Conservation (phyloP, 2,113 vertebrate species). For the Tretioscincus oriximinensis region DNA sequence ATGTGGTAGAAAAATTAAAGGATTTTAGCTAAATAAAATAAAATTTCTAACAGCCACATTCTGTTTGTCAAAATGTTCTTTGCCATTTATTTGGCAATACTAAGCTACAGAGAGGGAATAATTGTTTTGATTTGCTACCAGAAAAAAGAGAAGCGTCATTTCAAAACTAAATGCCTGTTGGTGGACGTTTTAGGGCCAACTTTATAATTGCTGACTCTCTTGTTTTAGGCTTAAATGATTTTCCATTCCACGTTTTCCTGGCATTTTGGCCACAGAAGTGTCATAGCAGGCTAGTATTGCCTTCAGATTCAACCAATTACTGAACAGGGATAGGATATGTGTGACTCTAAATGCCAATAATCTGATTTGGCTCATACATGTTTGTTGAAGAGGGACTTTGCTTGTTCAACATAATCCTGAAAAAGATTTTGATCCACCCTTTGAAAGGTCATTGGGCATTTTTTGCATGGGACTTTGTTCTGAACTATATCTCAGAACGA, state of each 20-base stretch:
- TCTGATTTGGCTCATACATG: too few relatives aligned
- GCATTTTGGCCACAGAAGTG: background rate
- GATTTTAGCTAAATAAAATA: background rate
- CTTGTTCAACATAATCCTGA: too few relatives aligned
- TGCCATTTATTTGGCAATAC: background rate
- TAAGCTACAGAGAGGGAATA: background rate
- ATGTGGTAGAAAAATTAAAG: conserved; percentile 8
- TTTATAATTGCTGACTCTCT: background rate
- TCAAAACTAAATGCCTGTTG: background rate
- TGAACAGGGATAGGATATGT: too few relatives aligned
- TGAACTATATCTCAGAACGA: too few relatives aligned
- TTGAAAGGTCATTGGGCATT: too few relatives aligned
- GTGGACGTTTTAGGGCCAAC: background rate
- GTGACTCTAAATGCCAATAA: too few relatives aligned
- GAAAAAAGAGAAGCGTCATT: background rate
- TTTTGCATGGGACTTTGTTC: too few relatives aligned
- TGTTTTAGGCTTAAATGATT: background rate
- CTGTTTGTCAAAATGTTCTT: background rate
- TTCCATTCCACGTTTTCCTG: background rate
- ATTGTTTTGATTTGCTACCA: background rate
- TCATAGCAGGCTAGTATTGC: background rate
- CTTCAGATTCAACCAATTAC: background rate
- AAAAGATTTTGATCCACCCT: too few relatives aligned
- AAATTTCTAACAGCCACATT: background rate
- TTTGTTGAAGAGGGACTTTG: too few relatives aligned